phyloP scores from a whole-genome alignment of 2,113 vertebrate species.

The Raja brachyura region DNA sequence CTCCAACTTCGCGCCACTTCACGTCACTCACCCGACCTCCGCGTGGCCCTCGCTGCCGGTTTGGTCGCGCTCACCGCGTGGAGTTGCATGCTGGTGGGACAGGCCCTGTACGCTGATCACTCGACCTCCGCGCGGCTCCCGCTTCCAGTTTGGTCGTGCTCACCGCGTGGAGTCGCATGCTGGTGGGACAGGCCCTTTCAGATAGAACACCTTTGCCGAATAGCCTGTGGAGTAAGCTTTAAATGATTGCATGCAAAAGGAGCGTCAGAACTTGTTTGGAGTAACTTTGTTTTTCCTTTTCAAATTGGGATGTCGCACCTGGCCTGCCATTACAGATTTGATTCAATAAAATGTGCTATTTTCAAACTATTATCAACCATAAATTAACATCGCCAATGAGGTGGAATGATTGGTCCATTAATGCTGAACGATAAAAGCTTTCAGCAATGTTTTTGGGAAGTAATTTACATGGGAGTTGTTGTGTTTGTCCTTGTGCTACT shows the following conservation, averaged over 20 bases:
- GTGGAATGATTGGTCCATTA: neutral
- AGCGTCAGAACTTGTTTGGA: neutral
- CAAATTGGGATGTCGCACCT: neutral
- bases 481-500: neutral
- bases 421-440: neutral
- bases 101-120: no score
- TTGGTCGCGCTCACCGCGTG: no score
- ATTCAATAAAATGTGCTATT: neutral
- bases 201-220: neutral
- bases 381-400: neutral
- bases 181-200: no score
- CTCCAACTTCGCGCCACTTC: no score
- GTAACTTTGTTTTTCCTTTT: neutral
- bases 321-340: neutral
- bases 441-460: neutral
- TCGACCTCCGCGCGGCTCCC: no score
- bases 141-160: no score
- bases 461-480: neutral
- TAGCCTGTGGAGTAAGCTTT: neutral
- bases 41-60: no score
- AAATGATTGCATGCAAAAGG: neutral
- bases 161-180: no score
- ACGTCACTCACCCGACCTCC: no score
- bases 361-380: neutral
- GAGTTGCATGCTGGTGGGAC: no score